phyloP scores from a whole-genome alignment of 1,140 invertebrate genomes.

The Pseudomyrmex cubaensis region DNA sequence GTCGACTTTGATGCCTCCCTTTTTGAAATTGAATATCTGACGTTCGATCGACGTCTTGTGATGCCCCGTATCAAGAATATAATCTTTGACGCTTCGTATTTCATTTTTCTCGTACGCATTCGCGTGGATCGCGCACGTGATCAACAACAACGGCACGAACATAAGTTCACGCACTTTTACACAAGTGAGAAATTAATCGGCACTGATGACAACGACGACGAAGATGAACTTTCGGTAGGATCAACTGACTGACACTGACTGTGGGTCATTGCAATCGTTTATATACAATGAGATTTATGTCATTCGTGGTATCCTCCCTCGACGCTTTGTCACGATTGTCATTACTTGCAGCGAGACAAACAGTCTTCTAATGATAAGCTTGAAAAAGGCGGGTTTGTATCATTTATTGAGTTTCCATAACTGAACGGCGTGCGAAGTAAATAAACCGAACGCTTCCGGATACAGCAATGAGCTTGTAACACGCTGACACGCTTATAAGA shows the following conservation, averaged over 20 bases:
- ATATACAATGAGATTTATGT: conserved; percentile 83
- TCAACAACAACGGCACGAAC: conserved; percentile 35
- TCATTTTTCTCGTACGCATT: conserved; percentile 40
- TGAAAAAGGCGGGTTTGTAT: not conserved
- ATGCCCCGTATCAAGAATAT: conserved; percentile 24
- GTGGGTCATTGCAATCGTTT: conserved; percentile 67
- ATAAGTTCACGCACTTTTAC: conserved; percentile 17
- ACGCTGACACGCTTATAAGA: conserved; percentile 23
- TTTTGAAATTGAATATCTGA: conserved; percentile 78
- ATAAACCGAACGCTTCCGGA: conserved; percentile 28
- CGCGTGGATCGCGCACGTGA: conserved; percentile 21
- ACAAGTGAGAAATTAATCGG: not conserved
- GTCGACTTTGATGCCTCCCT: conserved; percentile 79
- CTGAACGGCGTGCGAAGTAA: not conserved
- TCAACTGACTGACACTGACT: conserved; percentile 34
- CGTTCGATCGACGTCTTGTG: conserved; percentile 37
- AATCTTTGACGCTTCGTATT: conserved; percentile 6
- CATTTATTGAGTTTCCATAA: not conserved
- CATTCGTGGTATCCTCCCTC: conserved; percentile 71
- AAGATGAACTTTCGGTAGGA: not conserved
- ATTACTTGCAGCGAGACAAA: conserved; percentile 71
- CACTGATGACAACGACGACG: not conserved
- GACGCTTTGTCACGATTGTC: conserved; percentile 81
- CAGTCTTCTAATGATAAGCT: conserved; percentile 65
- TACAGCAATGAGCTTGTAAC: conserved; percentile 13